Evolutionary conservation across 1,140 invertebrate genomes (phyloP), one percentile per base, ranked within the genome.

Genomic region (Zaprionus davidi): DNA sequence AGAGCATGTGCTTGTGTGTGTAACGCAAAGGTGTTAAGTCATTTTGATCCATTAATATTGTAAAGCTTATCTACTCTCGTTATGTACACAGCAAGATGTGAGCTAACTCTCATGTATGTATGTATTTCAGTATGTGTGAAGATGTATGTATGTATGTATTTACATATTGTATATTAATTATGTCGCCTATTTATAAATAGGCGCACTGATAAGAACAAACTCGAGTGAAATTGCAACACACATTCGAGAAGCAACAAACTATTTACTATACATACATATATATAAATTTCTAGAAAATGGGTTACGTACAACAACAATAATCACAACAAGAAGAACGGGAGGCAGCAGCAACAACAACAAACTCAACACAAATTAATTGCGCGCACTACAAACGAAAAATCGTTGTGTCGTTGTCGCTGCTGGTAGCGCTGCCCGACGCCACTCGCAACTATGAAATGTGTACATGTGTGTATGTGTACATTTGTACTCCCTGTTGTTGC

Each of bases 281-380:
- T 70, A 69, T 78, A 76, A 20, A 60, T 71, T 71, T 76, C 62
- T 76, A 66, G 60, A 66, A 76, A 76, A 72, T 71, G 73, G 59
- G 73, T 76, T 76, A 76, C 67, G 22, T 76, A 51, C 65, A 53
- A 73, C 41, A 56, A 46, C 60, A 65, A 59, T 34, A 44, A 46
- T 53, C 57, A 70, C 34, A 75, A 69, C 60, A 59, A 65, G 17
- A 63, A 57, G 51, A 71, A 57, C 51, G 57, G 63, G 17, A 46
- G 6, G 36, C 38, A 64, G 57, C 34, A 75, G 62, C 60, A 60
- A 53, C 20, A 64, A 36, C 46, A 53, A 57, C 66, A 63, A 70
- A 67, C 62, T 72, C 65, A 76, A 66, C 57, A 76, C 81, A 80
- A 84, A 77, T 80, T 84, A 83, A 83, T 83, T 80, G 78, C 71